Evolutionary conservation across 1,140 invertebrate genomes (phyloP), one percentile per base, ranked within the genome.

Genomic region (Octopus bimaculoides): DNA sequence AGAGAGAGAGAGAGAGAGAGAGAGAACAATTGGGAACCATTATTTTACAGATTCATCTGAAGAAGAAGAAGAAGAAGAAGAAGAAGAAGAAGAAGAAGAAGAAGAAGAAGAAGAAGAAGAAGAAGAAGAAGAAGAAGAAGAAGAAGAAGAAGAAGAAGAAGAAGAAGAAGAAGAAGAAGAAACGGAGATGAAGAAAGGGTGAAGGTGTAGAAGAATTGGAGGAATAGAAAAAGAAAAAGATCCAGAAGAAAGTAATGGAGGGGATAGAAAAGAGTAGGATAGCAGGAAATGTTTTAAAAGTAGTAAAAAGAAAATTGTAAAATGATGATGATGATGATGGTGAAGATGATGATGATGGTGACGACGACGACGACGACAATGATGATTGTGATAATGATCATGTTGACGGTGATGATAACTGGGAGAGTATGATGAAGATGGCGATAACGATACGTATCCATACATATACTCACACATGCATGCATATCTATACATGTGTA

Each of bases 81-180:
- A 61, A 61, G 56, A 61, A 61, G 56, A 61, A 61, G 14, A 8
- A 61, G 56, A 61, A 61, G 14, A 14, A 61, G 14, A 14, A 61
- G 14, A 61, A 61, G 56, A 61, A 61, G 56, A 61, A 61, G 56
- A 61, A 61, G 56, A 61, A 61, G 56, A 61, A 14, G 14, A 61
- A 14, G 14, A 61, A 61, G 56, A 61, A 61, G 56, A 61, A 61
- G 56, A 61, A 61, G 56, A 61, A 61, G 56, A 61, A 61, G 56
- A 61, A 61, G 56, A 61, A 61, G 56, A 61, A 61, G 56, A 61
- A 61, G 56, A 61, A 61, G 56, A 61, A 61, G 56, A 61, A 61
- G 56, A 61, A 61, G 56, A 61, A 61, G 56, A 61, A 61, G 3
- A 3, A 61, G 3, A 3, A 61, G 3, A 3, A 61, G 56, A 61